Base-by-base conservation (phyloP, 2,797 vertebrate species). In the Argentina silus region DNA sequence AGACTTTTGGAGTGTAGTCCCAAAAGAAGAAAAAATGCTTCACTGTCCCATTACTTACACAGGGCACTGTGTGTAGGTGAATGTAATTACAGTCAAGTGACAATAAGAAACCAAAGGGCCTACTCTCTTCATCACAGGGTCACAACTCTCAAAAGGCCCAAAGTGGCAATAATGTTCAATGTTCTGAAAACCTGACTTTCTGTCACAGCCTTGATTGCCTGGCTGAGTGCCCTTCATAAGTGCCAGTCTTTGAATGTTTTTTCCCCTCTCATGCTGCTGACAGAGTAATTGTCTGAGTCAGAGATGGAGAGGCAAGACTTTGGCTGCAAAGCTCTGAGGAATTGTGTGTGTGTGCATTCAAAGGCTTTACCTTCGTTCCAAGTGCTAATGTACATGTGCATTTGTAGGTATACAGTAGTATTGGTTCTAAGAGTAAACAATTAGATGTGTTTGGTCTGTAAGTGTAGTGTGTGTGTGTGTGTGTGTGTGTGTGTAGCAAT, bases 271-370 rank as follows among this genome's bases (percentile, higher is more conserved):
- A 42, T 5, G n/a, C 10, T 5, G 15, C 61, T 69, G 67, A 57
- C 36, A 17, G 67, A 43, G 14, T 56, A 43, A 69, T 57, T 56
- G 66, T 55, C 45, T 3, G 53, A 69, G 67, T 69, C 67, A 12
- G 36, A 69, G 67, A 69, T 69, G 7, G 51, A 63, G 42, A 55
- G 42, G 14, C 36, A 1, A 42, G 44, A 8, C 17, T 2, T 51
- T 21, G 6, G 9, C n/a, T 1, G n/a, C 10, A 44, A 19, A 36
- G n/a, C 17, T 2, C 27, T 19, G 43, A 45, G n/a, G 62, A 64
- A 19, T 21, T 45, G 6, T 65, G 43, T 8, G 7, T 42, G 42
- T 45, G 42, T 43, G 36, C 8, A 27, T 60, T 21, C 14, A 36
- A 11, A 11, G 21, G 5, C 27, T 60, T 60, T 11, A 14, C 21